Evolutionary conservation across 2,888 invertebrate genomes (phyloP), one percentile per base, ranked within the genome.

Genomic region (Melitaea athalia): DNA sequence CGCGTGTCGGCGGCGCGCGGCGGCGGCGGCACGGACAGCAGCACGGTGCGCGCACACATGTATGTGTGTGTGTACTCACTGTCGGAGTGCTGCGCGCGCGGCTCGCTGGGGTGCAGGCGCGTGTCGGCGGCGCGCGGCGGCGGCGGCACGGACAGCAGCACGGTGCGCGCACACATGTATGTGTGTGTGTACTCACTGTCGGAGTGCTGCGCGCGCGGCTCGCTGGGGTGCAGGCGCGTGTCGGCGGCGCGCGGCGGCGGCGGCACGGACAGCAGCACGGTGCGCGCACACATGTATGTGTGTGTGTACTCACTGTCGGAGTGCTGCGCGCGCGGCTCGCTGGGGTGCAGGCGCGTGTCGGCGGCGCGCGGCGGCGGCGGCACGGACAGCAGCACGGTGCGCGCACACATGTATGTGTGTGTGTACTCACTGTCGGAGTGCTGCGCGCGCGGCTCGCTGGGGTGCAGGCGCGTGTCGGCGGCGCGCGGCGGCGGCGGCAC

Each of bases 41-140:
- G 94, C 47, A 95, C 93, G 38, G 95, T 95, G 77, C 96, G 94
- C 68, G 97, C 92, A n/a, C n/a, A n/a, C n/a, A n/a, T n/a, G n/a
- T n/a, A n/a, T 38, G 38, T 5, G 5, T 5, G 38, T 24, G 38
- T 38, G 8, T 73, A 87, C 93, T 92, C 81, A 93, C 95, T 95
- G 82, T 96, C 95, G 53, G 95, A 95, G 72, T 94, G 95, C 64
- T 76, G 72, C 72, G 73, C 72, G 52, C 72, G 67, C 62, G 73
- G 74, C 73, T 47, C 72, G 63, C 66, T 69, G 75, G 68, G 72
- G 73, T 71, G 68, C 73, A 73, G 62, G 71, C 74, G 75, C 15
- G 70, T 63, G 61, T 49, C 70, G 60, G 95, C 95, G 71, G 94
- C 94, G 69, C 74, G 67, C 73, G 64, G 76, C 68, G 73, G 70